Evolutionary conservation across 2,888 invertebrate species (phyloP), one percentile per base, ranked within the genome.

Genomic region (Pycnomerus fuliginosus): DNA sequence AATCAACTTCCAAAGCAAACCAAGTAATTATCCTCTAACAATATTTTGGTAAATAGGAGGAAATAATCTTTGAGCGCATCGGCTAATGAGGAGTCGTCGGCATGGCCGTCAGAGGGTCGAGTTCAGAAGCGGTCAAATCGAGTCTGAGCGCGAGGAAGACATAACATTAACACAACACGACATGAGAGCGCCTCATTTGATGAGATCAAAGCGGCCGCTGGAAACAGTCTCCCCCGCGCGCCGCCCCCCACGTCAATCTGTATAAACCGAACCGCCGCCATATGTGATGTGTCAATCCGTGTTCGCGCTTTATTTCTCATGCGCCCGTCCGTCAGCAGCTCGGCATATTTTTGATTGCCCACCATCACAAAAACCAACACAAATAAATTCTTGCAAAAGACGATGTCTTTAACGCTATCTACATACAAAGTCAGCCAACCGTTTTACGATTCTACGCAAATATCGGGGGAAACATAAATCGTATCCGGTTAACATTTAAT

Each of bases 101-200:
- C n/a, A n/a, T n/a, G 44, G 29, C 16, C 20, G 45, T 31, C 16
- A 43, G 48, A 48, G 52, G 52, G 51, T 44, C 52, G 58, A 55
- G 63, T 63, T 64, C 64, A 63, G 62, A 44, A 58, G 61, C 64
- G 63, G 62, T 63, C 63, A 65, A 56, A 62, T 50, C 46, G 36
- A 42, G 43, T 42, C 41, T 29, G 31, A 52, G 41, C 45, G 57
- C 52, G 53, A 64, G 62, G 60, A 62, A 66, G 64, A 65, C 65
- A 63, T 62, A 64, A 67, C 67, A 65, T 68, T 68, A 69, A 69
- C 67, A 67, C 60, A 60, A 65, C 63, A 63, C 57, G 68, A 68
- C 67, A 67, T 55, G 62, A 61, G 60, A 67, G 65, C 68, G 68
- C 67, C 68, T 68, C 69, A 68, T 70, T 68, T 68, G 65, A 65